Evolutionary conservation across 2,113 vertebrate species (phyloP).

Genomic region (Dicerorhinus sumatrensis): DNA sequence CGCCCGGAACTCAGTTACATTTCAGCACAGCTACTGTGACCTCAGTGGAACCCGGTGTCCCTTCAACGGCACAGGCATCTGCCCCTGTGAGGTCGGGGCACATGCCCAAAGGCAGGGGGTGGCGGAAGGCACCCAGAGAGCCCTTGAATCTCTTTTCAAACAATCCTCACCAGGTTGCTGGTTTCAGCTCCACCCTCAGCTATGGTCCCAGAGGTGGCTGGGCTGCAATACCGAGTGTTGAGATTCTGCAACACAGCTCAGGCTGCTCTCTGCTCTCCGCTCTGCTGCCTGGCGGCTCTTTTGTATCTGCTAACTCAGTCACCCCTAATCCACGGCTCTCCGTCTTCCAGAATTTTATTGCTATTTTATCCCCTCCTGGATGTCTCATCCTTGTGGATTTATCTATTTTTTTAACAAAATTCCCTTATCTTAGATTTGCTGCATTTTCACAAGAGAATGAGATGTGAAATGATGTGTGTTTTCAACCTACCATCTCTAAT

Average conservation of each 20-base stretch:
- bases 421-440: neutral
- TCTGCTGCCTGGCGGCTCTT: accelerated
- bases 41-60: neutral
- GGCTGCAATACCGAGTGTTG: accelerated
- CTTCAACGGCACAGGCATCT: neutral
- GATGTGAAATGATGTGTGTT: neutral
- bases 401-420: neutral
- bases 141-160: neutral
- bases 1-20: accelerated
- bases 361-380: neutral
- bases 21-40: accelerated
- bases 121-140: accelerated
- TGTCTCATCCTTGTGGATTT: no score
- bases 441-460: neutral
- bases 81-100: no score
- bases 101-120: accelerated
- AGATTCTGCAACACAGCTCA: accelerated
- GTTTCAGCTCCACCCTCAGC: neutral
- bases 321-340: neutral
- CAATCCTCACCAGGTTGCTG: neutral
- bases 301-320: no score
- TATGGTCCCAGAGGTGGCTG: no score
- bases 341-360: accelerated
- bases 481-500: neutral
- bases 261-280: accelerated